phyloP scores from a whole-genome alignment of 2,797 vertebrate genomes.

The Sebastes dallii region DNA sequence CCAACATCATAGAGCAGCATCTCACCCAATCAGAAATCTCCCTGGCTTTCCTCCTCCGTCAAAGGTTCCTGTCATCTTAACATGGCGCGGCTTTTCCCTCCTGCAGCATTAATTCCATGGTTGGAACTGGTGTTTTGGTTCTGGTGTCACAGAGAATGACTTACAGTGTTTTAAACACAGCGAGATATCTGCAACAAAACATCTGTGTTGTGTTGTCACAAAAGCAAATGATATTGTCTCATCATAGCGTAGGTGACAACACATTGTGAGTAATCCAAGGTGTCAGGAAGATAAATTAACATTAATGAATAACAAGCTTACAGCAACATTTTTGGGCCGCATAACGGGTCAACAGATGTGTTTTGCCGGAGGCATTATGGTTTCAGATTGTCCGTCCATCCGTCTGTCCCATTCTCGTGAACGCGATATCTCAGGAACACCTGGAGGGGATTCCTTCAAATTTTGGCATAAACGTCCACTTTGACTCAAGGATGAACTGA shows the following conservation, averaged over 20 bases:
- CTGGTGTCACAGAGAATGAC: constrained; percentile 9
- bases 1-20: constrained; percentile 41
- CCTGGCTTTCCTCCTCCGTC: constrained; percentile 1
- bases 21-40: constrained; percentile 50
- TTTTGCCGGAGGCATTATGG: neutral
- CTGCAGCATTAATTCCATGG: constrained; percentile 23
- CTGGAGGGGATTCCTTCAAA: too few species aligned
- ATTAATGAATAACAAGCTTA: constrained; percentile 37
- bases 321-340: constrained; percentile 28
- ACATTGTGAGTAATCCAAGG: constrained; percentile 44
- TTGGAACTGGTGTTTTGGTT: constrained; percentile 26
- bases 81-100: constrained; percentile 7
- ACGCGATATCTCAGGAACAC: too few species aligned
- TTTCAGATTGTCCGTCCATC: too few species aligned
- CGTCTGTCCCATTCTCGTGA: too few species aligned
- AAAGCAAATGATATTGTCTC: constrained; percentile 9
- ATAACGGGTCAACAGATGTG: neutral
- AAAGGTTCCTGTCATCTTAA: constrained; percentile 47
- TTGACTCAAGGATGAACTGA: too few species aligned
- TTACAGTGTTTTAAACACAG: constrained; percentile 1
- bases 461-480: too few species aligned
- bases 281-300: constrained; percentile 56
- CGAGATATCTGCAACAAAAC: constrained; percentile 14
- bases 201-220: neutral
- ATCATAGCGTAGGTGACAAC: constrained; percentile 25